Percentiles rank a stretch among this genome's conserved stretches.
Evolutionary conservation across 2,888 invertebrate genomes (phyloP).

Genomic region (Protonemura montana): DNA sequence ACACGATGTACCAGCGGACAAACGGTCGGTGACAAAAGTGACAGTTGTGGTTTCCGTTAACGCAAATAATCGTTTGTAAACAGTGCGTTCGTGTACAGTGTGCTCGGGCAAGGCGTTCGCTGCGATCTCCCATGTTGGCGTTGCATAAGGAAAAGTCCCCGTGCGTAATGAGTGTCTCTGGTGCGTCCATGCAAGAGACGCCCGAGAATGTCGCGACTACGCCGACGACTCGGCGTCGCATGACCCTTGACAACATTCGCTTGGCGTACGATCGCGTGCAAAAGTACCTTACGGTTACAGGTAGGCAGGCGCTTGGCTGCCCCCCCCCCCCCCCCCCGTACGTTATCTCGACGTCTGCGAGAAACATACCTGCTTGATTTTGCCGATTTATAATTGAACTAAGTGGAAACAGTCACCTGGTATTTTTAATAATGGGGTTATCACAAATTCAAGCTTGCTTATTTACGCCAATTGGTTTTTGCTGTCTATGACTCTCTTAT

Average conservation of each 20-base stretch:
- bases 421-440: not conserved
- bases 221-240: conserved; percentile 53
- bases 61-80: not conserved
- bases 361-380: conserved; percentile 3
- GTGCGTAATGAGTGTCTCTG: not conserved
- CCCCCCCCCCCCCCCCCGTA: no score
- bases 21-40: not conserved
- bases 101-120: not conserved
- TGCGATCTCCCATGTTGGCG: conserved; percentile 10
- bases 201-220: conserved; percentile 17
- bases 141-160: conserved; percentile 22
- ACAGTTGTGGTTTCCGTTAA: not conserved
- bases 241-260: conserved; percentile 54
- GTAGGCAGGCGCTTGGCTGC: conserved; percentile 22
- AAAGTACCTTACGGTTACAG: conserved; percentile 54
- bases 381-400: not conserved
- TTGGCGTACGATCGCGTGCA: conserved; percentile 55
- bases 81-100: not conserved
- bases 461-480: no score
- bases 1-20: not conserved
- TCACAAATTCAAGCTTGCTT: not conserved
- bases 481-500: no score
- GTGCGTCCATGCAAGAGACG: conserved; percentile 31
- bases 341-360: not conserved
- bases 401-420: no score